These are phyloP conservation scores for Thunnus albacares DNA, from an alignment of 2,797 vertebrate genomes.

Conservation along the genomic window DNA sequence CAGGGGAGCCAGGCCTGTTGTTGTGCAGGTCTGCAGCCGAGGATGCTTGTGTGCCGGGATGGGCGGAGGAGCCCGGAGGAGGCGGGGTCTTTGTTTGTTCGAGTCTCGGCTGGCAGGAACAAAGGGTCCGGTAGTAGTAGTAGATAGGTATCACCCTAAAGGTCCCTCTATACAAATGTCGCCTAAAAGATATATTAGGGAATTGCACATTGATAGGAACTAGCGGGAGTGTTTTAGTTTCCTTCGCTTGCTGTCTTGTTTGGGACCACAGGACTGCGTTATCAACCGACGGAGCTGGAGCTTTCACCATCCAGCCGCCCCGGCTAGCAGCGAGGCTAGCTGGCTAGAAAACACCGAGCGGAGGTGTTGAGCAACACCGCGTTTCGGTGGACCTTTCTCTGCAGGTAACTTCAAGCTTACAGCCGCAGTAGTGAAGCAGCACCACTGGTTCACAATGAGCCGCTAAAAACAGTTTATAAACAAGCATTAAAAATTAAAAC, in stretches of 20 bases:
- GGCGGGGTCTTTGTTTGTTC: constrained; percentile 82
- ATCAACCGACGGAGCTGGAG: constrained; percentile 57
- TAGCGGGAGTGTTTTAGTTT: constrained; percentile 12
- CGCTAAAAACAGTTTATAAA: background rate
- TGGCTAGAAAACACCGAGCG: constrained; percentile 67
- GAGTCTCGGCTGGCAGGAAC: constrained; percentile 82
- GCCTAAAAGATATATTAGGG: constrained; percentile 24
- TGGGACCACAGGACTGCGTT: constrained; percentile 28
- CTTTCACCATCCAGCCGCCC: constrained; percentile 65
- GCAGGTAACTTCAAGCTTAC: constrained; percentile 75
- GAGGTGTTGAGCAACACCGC: constrained; percentile 74
- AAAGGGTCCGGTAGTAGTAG: constrained; percentile 81
- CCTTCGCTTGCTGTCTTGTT: constrained; percentile 34
- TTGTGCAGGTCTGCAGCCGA: constrained; percentile 45
- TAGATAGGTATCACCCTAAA: constrained; percentile 34
- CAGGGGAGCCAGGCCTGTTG: constrained; percentile 34
- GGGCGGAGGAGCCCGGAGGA: constrained; percentile 73
- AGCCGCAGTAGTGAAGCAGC: background rate
- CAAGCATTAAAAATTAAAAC: background rate
- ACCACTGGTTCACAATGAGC: background rate
- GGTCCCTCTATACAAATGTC: constrained; percentile 46
- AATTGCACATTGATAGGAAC: constrained; percentile 12
- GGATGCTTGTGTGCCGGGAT: constrained; percentile 35
- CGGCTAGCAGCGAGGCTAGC: constrained; percentile 81
- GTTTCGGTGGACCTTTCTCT: constrained; percentile 78